phyloP scores from a whole-genome alignment of 2,113 vertebrate genomes.

The Petroica traversi region DNA sequence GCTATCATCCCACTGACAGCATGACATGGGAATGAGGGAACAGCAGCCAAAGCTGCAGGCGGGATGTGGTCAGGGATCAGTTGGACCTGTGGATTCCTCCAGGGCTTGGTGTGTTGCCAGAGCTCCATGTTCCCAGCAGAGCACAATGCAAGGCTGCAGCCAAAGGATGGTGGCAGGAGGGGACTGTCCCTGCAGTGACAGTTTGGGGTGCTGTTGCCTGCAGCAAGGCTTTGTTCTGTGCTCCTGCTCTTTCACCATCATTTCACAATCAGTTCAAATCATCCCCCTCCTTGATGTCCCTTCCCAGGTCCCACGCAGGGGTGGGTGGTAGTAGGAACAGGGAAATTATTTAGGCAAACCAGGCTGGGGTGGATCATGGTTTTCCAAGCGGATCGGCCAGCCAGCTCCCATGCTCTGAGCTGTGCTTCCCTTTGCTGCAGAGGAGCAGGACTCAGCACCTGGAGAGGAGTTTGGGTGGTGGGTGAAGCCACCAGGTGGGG shows the following conservation, averaged over 20 bases:
- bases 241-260: background rate
- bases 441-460: background rate
- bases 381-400: fast-evolving
- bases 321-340: background rate
- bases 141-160: background rate
- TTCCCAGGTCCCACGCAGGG: background rate
- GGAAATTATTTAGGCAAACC: background rate
- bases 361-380: background rate
- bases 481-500: background rate
- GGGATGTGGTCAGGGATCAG: background rate
- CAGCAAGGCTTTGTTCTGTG: background rate
- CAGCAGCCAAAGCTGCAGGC: background rate
- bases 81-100: fast-evolving
- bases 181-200: background rate
- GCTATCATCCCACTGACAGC: background rate
- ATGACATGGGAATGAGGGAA: background rate
- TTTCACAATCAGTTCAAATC: background rate
- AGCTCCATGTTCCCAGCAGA: background rate
- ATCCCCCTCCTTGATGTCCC: background rate
- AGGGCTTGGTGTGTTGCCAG: background rate
- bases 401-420: fast-evolving
- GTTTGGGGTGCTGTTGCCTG: background rate
- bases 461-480: background rate
- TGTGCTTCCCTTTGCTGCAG: background rate
- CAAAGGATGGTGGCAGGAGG: background rate